Percentiles rank a stretch among this genome's conserved stretches.
Conservation (phyloP, 2,888 invertebrate genomes). For the Miltochrista miniata region DNA sequence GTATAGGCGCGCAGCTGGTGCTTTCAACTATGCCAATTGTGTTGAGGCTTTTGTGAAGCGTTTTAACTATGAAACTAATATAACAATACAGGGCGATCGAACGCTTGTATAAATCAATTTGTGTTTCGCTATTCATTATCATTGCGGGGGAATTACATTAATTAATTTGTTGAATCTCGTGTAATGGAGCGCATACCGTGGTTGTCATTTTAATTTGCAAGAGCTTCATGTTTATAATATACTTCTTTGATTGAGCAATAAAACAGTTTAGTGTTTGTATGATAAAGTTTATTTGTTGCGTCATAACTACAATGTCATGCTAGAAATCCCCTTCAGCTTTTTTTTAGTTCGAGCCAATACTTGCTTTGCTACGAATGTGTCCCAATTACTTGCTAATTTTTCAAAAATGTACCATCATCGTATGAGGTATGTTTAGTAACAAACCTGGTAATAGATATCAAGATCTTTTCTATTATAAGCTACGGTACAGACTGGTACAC, state of each 20-base stretch:
- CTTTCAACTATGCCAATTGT: constrained; percentile 77
- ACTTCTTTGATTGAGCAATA: not conserved
- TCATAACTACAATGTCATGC: too few relatives aligned
- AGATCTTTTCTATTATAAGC: too few relatives aligned
- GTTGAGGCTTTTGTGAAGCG: constrained; percentile 70
- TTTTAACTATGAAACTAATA: constrained; percentile 71
- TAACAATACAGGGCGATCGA: constrained; percentile 52
- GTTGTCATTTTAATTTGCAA: constrained; percentile 14
- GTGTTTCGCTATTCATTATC: constrained; percentile 31
- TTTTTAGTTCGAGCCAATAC: too few relatives aligned
- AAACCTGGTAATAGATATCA: too few relatives aligned
- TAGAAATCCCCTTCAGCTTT: too few relatives aligned
- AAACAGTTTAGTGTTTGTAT: not conserved
- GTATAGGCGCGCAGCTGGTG: constrained; percentile 63
- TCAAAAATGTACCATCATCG: too few relatives aligned
- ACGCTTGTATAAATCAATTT: constrained; percentile 45
- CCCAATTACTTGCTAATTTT: too few relatives aligned
- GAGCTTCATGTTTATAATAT: constrained; percentile 1
- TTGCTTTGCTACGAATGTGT: too few relatives aligned
- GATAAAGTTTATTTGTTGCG: too few relatives aligned
- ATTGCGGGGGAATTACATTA: constrained; percentile 35
- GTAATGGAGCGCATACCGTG: constrained; percentile 16
- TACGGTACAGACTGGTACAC: too few relatives aligned
- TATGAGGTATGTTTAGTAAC: too few relatives aligned
- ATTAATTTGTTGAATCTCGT: constrained; percentile 19